Percentiles rank a stretch among this genome's conserved stretches.
Conservation (phyloP, 2,797 vertebrate species). For the Siniperca obscura region DNA sequence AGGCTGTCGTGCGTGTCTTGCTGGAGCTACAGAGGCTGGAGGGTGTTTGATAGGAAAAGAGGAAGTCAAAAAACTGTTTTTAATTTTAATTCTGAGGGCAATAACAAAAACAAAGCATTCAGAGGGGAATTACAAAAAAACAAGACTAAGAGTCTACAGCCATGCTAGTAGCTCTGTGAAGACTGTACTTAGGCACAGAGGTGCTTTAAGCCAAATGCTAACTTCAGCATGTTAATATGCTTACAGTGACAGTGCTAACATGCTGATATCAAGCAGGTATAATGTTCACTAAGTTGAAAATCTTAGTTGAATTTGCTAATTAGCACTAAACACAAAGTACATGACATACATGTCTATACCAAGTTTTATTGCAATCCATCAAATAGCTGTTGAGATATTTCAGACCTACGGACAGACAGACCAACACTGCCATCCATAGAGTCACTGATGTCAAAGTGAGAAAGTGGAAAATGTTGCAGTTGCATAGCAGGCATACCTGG, state of each 20-base stretch:
- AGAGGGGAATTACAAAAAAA: not conserved
- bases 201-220: not conserved
- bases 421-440: not conserved
- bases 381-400: not conserved
- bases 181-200: not conserved
- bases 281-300: constrained; percentile 6
- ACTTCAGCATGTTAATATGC: not conserved
- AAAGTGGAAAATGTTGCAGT: not conserved
- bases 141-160: not conserved
- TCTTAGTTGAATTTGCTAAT: not conserved
- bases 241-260: not conserved
- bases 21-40: constrained; percentile 90
- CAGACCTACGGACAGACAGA: not conserved
- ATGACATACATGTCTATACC: too few species aligned
- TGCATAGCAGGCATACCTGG: constrained; percentile 82
- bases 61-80: constrained; percentile 8
- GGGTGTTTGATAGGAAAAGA: constrained; percentile 25
- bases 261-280: not conserved
- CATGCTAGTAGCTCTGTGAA: not conserved
- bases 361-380: not conserved
- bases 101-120: not conserved
- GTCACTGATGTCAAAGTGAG: not conserved
- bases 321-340: not conserved
- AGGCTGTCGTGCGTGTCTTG: constrained; percentile 89
- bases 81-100: not conserved